Evolutionary conservation across 1,140 invertebrate species (phyloP).

Genomic region (Gonioctena quinquepunctata): DNA sequence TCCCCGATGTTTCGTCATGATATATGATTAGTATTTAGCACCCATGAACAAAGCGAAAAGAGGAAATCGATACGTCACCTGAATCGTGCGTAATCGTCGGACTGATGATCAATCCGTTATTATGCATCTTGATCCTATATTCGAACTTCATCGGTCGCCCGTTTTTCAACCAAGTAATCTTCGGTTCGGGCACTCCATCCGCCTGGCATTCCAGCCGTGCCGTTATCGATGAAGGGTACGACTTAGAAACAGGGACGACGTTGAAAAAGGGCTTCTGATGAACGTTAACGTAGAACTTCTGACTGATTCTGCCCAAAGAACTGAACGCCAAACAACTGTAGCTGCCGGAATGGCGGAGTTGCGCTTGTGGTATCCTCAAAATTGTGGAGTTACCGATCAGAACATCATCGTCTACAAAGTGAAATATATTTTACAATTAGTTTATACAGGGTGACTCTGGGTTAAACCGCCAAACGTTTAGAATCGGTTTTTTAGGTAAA

Average conservation of each 20-base stretch:
- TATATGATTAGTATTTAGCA: too few relatives aligned
- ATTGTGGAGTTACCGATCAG: slow-evolving; percentile 40
- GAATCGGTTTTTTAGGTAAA: too few relatives aligned
- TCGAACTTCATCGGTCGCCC: slow-evolving; percentile 65
- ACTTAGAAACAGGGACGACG: slow-evolving; percentile 38
- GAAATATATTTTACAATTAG: too few relatives aligned
- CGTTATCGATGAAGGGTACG: slow-evolving; percentile 68
- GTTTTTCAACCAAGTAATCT: slow-evolving; percentile 73
- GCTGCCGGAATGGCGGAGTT: slow-evolving; percentile 60
- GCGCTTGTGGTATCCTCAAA: slow-evolving; percentile 36
- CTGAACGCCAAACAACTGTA: slow-evolving; percentile 83
- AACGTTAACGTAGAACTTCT: slow-evolving; percentile 30
- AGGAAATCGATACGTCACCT: too few relatives aligned
- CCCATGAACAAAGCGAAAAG: too few relatives aligned
- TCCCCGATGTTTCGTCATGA: too few relatives aligned
- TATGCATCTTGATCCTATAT: slow-evolving; percentile 47
- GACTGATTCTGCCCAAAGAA: slow-evolving; percentile 16
- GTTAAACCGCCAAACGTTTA: too few relatives aligned
- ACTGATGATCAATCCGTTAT: slow-evolving; percentile 40
- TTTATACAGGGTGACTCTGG: too few relatives aligned
- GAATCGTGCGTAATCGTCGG: slow-evolving; percentile 48
- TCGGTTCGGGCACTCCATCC: slow-evolving; percentile 66
- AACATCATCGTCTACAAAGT: not conserved
- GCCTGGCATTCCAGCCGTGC: slow-evolving; percentile 73
- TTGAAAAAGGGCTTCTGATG: slow-evolving; percentile 45